These are phyloP conservation scores for Idaea aversata DNA, from an alignment of 2,888 invertebrate species.

Conservation along the genomic window DNA sequence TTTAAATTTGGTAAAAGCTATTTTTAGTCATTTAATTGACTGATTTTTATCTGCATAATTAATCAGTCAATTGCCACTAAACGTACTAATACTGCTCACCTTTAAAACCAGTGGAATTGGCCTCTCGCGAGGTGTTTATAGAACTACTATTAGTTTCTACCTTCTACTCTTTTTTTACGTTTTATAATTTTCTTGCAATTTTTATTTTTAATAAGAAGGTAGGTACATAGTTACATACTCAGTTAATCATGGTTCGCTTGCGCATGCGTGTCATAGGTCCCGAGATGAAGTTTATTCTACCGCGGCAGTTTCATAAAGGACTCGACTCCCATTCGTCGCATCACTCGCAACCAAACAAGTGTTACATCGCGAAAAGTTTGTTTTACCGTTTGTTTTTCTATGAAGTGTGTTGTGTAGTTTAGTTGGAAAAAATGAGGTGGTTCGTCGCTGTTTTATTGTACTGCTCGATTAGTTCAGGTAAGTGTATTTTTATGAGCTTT, in stretches of 20 bases:
- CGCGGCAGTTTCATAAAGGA: constrained; percentile 49
- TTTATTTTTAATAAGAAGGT: neutral
- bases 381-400: constrained; percentile 29
- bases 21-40: no score
- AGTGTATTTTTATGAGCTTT: constrained; percentile 27
- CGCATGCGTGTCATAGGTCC: constrained; percentile 66
- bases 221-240: neutral
- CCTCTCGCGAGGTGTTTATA: no score
- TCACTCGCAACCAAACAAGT: constrained; percentile 24
- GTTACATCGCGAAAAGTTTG: constrained; percentile 53
- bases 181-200: neutral
- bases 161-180: neutral
- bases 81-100: no score
- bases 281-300: constrained; percentile 37
- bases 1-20: no score
- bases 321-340: constrained; percentile 46
- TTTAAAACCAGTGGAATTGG: no score
- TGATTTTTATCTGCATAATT: no score
- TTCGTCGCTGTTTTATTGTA: constrained; percentile 44
- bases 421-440: constrained; percentile 60
- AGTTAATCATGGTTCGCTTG: constrained; percentile 38
- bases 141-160: neutral
- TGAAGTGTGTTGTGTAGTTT: constrained; percentile 50
- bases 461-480: constrained; percentile 55
- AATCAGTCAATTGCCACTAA: no score